phyloP scores from a whole-genome alignment of 2,888 invertebrate species.

The Proisotoma minuta region DNA sequence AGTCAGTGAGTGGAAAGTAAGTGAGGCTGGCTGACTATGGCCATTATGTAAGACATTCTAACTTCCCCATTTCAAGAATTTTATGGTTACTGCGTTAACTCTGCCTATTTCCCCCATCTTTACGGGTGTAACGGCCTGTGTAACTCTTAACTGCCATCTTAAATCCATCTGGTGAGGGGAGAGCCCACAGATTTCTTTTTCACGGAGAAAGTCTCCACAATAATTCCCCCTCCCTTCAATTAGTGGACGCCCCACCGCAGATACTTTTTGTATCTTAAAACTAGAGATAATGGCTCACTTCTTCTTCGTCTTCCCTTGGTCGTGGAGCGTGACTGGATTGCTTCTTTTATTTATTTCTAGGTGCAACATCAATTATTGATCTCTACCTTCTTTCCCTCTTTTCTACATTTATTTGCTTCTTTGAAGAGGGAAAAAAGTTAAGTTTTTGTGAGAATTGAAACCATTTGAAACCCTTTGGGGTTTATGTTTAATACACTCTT shows the following conservation, averaged over 20 bases:
- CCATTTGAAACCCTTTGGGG: background rate
- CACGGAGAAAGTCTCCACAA: too few species aligned
- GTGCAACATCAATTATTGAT: background rate
- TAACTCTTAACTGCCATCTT: background rate
- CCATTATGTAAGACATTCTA: background rate
- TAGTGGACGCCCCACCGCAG: too few species aligned
- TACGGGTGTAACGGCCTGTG: background rate
- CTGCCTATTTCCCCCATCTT: too few species aligned
- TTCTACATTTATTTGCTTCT: background rate
- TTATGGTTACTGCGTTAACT: background rate
- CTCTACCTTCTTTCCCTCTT: background rate
- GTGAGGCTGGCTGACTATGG: background rate
- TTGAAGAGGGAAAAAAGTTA: background rate
- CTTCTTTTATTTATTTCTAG: background rate
- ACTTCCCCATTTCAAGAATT: background rate
- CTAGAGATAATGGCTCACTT: background rate
- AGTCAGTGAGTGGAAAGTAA: too few species aligned
- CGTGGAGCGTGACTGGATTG: background rate
- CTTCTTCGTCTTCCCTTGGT: background rate
- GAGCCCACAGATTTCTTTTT: too few species aligned
- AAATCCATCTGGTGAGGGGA: background rate
- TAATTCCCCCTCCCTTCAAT: too few species aligned
- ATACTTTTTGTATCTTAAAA: too few species aligned
- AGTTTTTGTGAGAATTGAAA: too few species aligned
- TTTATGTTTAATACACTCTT: background rate